Conservation (phyloP, 1,140 invertebrate species). For the Drosophila fuyamai region DNA sequence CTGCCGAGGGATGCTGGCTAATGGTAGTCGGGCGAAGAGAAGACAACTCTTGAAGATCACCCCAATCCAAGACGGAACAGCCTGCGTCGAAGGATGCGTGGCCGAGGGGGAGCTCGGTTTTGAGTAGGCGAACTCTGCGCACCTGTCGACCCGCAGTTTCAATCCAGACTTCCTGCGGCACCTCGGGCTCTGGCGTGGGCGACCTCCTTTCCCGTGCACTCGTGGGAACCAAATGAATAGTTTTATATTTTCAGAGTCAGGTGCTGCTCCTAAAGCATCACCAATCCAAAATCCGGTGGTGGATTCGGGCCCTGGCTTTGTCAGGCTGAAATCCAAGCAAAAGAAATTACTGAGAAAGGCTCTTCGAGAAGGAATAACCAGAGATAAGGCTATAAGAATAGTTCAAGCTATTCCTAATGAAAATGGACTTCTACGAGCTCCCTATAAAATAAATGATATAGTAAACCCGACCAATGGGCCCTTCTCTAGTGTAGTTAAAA, state of each 20-base stretch:
- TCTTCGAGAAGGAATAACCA: neutral
- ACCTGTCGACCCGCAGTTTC: conserved; percentile 13
- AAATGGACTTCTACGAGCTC: neutral
- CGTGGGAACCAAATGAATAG: conserved; percentile 14
- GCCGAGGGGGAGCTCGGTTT: conserved; percentile 11
- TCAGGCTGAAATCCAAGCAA: conserved; percentile 3
- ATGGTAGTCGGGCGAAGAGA: conserved; percentile 14
- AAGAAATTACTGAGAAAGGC: conserved; percentile 3
- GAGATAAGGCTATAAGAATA: neutral
- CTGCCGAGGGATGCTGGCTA: conserved; percentile 4
- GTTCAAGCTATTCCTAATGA: neutral
- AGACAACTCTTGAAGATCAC: conserved; percentile 11
- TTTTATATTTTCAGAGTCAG: neutral
- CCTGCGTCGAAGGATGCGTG: conserved; percentile 7
- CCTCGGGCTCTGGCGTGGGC: conserved; percentile 10
- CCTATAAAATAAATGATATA: neutral
- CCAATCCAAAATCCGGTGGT: neutral
- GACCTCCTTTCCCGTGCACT: conserved; percentile 13
- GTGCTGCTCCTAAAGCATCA: conserved; percentile 5
- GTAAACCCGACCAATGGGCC: neutral
- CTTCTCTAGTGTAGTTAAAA: neutral
- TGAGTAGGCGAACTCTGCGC: conserved; percentile 6
- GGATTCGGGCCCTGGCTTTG: conserved; percentile 4
- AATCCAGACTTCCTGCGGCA: conserved; percentile 8
- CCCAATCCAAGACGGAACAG: conserved; percentile 10